Evolutionary conservation across 2,888 invertebrate species (phyloP).

Genomic region (Troides oblongomaculatus): DNA sequence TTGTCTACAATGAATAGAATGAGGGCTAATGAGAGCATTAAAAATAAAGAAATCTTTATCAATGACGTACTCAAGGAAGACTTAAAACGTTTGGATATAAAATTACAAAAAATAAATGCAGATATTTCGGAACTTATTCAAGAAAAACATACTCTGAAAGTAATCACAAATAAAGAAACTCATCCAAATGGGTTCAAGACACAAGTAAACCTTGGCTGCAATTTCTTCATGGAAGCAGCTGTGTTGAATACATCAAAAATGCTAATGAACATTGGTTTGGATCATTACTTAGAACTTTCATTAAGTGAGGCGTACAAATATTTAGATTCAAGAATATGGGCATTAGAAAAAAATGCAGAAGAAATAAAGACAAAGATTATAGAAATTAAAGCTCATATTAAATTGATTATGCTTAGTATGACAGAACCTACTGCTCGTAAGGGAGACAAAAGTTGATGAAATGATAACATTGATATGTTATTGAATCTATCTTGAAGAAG

Average conservation of each 20-base stretch:
- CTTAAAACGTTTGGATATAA: slow-evolving; percentile 79
- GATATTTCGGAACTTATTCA: slow-evolving; percentile 87
- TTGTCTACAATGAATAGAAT: slow-evolving; percentile 47
- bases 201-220: slow-evolving; percentile 89
- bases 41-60: slow-evolving; percentile 85
- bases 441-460: slow-evolving; percentile 1
- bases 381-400: slow-evolving; percentile 88
- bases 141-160: slow-evolving; percentile 84
- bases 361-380: slow-evolving; percentile 84
- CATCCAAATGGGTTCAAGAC: slow-evolving; percentile 71
- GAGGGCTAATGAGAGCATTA: slow-evolving; percentile 48
- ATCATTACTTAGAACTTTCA: slow-evolving; percentile 86
- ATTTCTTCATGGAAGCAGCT: slow-evolving; percentile 89
- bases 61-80: slow-evolving; percentile 89
- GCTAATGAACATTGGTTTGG: slow-evolving; percentile 87
- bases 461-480: background rate
- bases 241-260: slow-evolving; percentile 84
- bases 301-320: slow-evolving; percentile 85
- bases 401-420: slow-evolving; percentile 86
- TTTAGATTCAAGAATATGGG: slow-evolving; percentile 84
- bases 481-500: background rate
- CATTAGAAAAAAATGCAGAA: slow-evolving; percentile 81
- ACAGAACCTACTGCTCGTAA: slow-evolving; percentile 73
- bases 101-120: slow-evolving; percentile 81
- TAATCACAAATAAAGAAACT: slow-evolving; percentile 77